Conservation (phyloP, 2,113 vertebrate species). For the Amblyornis subalaris region DNA sequence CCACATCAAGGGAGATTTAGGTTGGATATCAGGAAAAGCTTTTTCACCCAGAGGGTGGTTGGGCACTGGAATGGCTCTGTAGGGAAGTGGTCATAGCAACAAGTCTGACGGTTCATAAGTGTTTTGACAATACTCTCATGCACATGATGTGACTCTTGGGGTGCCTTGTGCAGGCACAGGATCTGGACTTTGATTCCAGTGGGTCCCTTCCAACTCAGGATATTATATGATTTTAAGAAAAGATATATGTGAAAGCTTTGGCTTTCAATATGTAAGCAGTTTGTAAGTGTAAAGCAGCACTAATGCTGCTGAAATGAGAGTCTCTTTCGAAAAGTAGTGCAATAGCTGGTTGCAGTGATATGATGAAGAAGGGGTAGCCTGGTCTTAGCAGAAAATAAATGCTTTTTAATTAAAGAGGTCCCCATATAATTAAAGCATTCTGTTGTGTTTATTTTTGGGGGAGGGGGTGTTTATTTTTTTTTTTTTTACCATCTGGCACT, state of each 20-base stretch:
- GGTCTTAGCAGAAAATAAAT: neutral
- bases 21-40: neutral
- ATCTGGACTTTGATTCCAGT: accelerated
- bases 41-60: accelerated
- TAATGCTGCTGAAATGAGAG: neutral
- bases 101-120: neutral
- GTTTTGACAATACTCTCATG: accelerated
- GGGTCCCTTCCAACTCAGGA: neutral
- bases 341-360: neutral
- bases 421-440: neutral
- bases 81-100: neutral
- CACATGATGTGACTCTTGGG: neutral
- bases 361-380: neutral
- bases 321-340: neutral
- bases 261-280: neutral
- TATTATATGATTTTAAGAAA: neutral
- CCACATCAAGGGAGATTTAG: neutral
- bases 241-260: neutral
- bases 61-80: no score
- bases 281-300: neutral
- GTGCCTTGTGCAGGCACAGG: neutral
- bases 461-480: neutral
- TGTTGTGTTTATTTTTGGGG: neutral
- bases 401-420: neutral
- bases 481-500: neutral